Base-by-base conservation (phyloP, 2,113 vertebrate genomes). In the Python bivittatus region DNA sequence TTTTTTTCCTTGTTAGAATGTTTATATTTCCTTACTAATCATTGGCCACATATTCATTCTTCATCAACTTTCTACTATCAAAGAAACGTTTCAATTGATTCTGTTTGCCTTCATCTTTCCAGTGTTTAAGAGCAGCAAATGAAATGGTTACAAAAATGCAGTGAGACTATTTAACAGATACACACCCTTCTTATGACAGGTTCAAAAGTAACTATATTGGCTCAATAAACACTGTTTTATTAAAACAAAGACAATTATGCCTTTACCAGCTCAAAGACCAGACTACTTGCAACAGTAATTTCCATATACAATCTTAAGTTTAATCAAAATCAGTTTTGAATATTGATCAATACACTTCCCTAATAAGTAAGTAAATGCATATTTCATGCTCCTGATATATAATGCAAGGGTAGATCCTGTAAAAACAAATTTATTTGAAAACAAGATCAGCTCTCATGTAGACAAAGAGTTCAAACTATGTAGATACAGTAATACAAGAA, bases 201-300 rank as follows among this genome's bases (percentile, higher is more conserved):
- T 54, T 86, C 84, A 86, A n/a, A 48, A 11, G 3, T 54, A 86
- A 33, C 27, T 1, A n/a, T 9, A 29, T 8, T 54, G 25, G 12
- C 29, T 54, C 29, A 86, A 53, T 86, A 86, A 54, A n/a, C 2
- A 8, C 1, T 3, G 52, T 54, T 52, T 85, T 23, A n/a, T 29
- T n/a, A 64, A 94, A 52, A 38, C 25, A 13, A 64, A 38, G 54
- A 57, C 93, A 91, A 60, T 87, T 87, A 33, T 56, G 53, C n/a
- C 86, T 87, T 57, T 20, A 33, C 27, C 9, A 11, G 17, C n/a
- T 6, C n/a, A 17, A 56, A 87, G 22, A 27, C 56, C n/a, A 56
- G 52, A 89, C 54, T 64, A 88, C 2, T 11, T 86, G 91, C 8
- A 57, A 58, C 91, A 56, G 58, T 90, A 15, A 2, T 25, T 58